These are phyloP conservation scores for Alethe diademata DNA, from an alignment of 2,113 vertebrate genomes.

Conservation along the genomic window DNA sequence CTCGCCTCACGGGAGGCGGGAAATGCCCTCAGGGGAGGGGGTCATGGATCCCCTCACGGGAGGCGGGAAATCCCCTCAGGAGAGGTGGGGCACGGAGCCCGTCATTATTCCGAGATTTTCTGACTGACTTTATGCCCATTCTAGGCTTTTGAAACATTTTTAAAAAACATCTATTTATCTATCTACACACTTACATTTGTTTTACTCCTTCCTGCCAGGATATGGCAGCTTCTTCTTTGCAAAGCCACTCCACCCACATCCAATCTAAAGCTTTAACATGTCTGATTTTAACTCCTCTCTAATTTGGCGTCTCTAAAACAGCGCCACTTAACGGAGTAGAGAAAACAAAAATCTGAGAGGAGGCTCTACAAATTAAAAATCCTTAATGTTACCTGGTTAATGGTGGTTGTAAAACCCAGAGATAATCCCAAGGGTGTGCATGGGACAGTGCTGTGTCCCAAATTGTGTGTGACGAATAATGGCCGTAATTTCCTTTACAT, in stretches of 20 bases:
- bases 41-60: fast-evolving
- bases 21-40: neutral
- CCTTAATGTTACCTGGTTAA: neutral
- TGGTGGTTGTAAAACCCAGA: neutral
- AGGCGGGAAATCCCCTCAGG: neutral
- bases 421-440: neutral
- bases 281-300: too few relatives aligned
- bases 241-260: neutral
- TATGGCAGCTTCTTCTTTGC: neutral
- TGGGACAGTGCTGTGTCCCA: neutral
- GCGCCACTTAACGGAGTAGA: neutral
- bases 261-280: neutral
- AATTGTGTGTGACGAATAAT: fast-evolving
- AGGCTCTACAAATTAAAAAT: neutral
- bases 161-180: fast-evolving
- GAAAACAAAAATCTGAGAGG: neutral
- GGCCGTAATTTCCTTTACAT: fast-evolving
- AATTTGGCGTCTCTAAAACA: neutral
- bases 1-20: neutral
- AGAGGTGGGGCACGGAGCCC: fast-evolving
- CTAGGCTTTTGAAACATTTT: neutral
- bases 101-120: fast-evolving
- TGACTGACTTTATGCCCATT: neutral
- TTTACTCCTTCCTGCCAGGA: neutral
- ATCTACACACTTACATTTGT: neutral